phyloP scores from a whole-genome alignment of 2,113 vertebrate genomes.

The Okapia johnstoni region DNA sequence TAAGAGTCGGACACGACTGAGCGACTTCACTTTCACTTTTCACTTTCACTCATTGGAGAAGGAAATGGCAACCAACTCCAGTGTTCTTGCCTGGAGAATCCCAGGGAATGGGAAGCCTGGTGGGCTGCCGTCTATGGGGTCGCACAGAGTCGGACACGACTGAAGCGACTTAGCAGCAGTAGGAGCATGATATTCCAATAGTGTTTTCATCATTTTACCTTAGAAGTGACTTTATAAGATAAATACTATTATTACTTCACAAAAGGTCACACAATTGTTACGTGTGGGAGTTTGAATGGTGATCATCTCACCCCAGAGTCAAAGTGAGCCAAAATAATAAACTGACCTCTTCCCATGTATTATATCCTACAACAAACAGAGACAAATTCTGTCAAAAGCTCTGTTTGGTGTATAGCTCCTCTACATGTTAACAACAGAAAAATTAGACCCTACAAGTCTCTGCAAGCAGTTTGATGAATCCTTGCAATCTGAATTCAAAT shows the following conservation, averaged over 20 bases:
- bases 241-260: not conserved
- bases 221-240: not conserved
- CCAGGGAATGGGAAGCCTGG: too few species aligned
- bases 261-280: not conserved
- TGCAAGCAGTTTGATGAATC: not conserved
- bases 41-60: too few species aligned
- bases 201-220: not conserved
- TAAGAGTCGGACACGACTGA: too few species aligned
- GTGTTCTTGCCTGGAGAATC: too few species aligned
- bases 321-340: not conserved
- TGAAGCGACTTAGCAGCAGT: too few species aligned
- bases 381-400: not conserved
- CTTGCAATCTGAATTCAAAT: conserved; percentile 14
- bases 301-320: not conserved
- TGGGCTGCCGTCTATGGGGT: too few species aligned
- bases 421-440: not conserved
- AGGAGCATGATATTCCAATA: not conserved
- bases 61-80: too few species aligned
- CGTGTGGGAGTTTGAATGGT: not conserved
- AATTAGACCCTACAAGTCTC: not conserved
- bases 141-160: too few species aligned
- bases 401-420: not conserved
- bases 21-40: too few species aligned
- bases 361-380: not conserved
- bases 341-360: not conserved